Percentiles rank a stretch among this genome's conserved stretches.
Evolutionary conservation across 1,140 invertebrate species (phyloP).

Genomic region (Tetramorium simillimum): DNA sequence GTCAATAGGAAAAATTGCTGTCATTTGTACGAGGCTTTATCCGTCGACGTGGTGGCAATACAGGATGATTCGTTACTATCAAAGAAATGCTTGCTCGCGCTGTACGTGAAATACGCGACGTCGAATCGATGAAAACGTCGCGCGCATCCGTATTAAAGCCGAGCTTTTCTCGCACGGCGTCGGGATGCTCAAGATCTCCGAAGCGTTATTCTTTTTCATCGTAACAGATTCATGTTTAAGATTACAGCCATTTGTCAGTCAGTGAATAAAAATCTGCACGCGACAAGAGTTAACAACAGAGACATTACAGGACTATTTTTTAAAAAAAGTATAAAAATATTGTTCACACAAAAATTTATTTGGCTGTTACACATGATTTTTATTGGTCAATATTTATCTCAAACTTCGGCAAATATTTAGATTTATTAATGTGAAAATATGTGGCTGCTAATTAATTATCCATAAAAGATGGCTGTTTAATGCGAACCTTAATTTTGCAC

Average conservation of each 20-base stretch:
- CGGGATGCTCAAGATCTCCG: constrained; percentile 24
- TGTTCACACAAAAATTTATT: background rate
- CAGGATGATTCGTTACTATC: constrained; percentile 65
- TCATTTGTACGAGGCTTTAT: constrained; percentile 12
- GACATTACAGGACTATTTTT: background rate
- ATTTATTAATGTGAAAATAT: background rate
- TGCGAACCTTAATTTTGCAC: constrained; percentile 43
- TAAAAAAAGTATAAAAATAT: background rate
- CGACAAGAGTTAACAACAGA: background rate
- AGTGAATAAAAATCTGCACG: constrained; percentile 4
- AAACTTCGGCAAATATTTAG: background rate
- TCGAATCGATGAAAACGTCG: constrained; percentile 81
- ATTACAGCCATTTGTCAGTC: background rate
- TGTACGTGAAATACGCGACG: constrained; percentile 73
- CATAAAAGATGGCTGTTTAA: background rate
- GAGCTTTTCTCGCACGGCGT: constrained; percentile 65
- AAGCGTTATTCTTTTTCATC: background rate
- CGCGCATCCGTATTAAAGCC: constrained; percentile 78
- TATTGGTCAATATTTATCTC: background rate
- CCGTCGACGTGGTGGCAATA: constrained; percentile 42
- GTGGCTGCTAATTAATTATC: background rate
- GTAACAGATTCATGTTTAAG: constrained; percentile 26
- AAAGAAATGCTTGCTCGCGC: constrained; percentile 63
- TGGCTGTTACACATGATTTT: background rate
- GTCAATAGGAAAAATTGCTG: constrained; percentile 29